These are phyloP conservation scores for Cryptus viduatorius DNA, from an alignment of 2,888 invertebrate species.

Conservation along the genomic window DNA sequence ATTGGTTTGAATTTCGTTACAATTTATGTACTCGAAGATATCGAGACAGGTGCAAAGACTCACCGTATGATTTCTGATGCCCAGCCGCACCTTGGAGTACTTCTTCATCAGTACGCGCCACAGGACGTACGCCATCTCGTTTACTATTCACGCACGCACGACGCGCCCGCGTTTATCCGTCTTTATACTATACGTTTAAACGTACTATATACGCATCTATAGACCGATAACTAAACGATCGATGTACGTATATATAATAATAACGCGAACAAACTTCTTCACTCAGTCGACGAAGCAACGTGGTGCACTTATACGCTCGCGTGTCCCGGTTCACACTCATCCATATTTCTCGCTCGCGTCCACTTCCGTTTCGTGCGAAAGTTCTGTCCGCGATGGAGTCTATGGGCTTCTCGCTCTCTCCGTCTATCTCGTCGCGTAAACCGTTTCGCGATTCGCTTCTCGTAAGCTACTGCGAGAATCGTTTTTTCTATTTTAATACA, in stretches of 20 bases:
- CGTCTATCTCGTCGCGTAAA: constrained; percentile 9
- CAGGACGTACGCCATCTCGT: constrained; percentile 87
- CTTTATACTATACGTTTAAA: background rate
- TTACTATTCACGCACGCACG: constrained; percentile 57
- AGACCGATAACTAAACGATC: background rate
- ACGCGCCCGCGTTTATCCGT: constrained; percentile 43
- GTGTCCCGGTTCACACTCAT: constrained; percentile 62
- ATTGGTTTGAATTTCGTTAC: background rate
- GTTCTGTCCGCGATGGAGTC: constrained; percentile 30
- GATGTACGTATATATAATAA: constrained; percentile 9
- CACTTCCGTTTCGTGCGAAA: constrained; percentile 58
- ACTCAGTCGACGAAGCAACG: constrained; percentile 14
- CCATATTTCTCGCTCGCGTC: constrained; percentile 56
- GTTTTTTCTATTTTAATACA: constrained; percentile 8
- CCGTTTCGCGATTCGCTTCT: background rate
- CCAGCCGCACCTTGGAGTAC: constrained; percentile 87
- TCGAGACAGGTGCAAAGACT: constrained; percentile 71
- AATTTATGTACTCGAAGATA: background rate
- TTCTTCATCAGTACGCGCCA: constrained; percentile 88
- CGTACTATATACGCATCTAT: constrained; percentile 19
- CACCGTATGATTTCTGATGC: constrained; percentile 84
- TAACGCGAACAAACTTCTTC: constrained; percentile 54
- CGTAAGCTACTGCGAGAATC: constrained; percentile 26
- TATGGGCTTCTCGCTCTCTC: constrained; percentile 17
- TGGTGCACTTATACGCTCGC: constrained; percentile 59